phyloP scores from a whole-genome alignment of 2,797 vertebrate species.

The Iguana delicatissima region DNA sequence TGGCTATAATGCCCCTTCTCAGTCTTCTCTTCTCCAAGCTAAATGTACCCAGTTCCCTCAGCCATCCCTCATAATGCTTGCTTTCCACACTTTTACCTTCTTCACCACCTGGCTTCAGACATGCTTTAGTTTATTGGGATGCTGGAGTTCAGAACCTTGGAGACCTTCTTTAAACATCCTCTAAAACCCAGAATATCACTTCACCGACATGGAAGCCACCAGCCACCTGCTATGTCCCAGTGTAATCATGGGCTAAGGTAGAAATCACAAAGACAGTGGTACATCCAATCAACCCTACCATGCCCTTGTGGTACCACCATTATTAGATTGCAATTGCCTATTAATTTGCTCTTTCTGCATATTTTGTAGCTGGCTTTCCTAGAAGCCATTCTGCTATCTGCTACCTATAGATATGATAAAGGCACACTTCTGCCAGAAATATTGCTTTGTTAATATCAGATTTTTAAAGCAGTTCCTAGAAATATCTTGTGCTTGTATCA shows the following conservation, averaged over 20 bases:
- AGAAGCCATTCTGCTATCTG: background rate
- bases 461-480: conserved; percentile 45
- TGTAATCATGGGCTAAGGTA: background rate
- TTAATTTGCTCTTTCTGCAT: background rate
- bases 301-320: background rate
- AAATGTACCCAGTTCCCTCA: too few relatives aligned
- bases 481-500: background rate
- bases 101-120: too few relatives aligned
- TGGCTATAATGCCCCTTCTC: too few relatives aligned
- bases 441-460: conserved; percentile 17
- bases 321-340: background rate
- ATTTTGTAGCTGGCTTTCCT: background rate
- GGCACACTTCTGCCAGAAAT: background rate
- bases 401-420: background rate
- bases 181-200: too few relatives aligned
- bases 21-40: too few relatives aligned
- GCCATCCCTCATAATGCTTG: too few relatives aligned
- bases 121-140: too few relatives aligned
- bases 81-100: too few relatives aligned
- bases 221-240: background rate
- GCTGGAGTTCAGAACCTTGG: too few relatives aligned
- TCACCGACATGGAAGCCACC: too few relatives aligned
- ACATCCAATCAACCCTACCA: background rate
- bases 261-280: background rate
- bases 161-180: too few relatives aligned